phyloP scores from a whole-genome alignment of 2,113 vertebrate species.

The Hystrix cristata region DNA sequence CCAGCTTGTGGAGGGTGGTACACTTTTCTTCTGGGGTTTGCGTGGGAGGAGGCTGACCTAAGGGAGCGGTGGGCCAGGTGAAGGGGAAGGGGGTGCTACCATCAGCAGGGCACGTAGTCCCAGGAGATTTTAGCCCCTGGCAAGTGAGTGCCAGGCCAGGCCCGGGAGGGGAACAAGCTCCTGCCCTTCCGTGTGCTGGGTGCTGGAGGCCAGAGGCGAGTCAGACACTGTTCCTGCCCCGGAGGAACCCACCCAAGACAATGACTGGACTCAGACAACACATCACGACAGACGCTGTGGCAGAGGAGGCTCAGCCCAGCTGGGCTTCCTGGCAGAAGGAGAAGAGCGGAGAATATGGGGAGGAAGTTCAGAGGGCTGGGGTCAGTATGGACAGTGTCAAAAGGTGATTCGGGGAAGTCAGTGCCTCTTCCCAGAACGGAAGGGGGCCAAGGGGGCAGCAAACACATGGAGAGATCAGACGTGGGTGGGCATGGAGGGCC shows the following conservation, averaged over 20 bases:
- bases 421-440: not conserved
- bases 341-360: too few relatives aligned
- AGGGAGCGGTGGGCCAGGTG: not conserved
- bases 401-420: not conserved
- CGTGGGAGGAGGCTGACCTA: not conserved
- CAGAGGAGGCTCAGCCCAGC: not conserved
- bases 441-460: not conserved
- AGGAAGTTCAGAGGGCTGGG: not conserved
- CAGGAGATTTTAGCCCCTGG: not conserved
- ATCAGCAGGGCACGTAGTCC: not conserved
- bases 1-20: not conserved
- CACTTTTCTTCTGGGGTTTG: not conserved
- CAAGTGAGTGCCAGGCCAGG: not conserved
- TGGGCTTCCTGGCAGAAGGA: not conserved
- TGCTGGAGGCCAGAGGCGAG: not conserved
- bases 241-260: not conserved
- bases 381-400: not conserved
- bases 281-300: not conserved
- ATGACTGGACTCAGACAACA: not conserved
- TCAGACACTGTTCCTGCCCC: not conserved
- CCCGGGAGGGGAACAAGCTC: not conserved
- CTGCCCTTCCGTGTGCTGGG: not conserved
- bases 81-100: not conserved
- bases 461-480: not conserved
- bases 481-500: not conserved